A percentile compares a stretch with the other conserved stretches of the same genome.
Evolutionary conservation across 2,888 invertebrate species (phyloP).

Genomic region (Helleia helle): DNA sequence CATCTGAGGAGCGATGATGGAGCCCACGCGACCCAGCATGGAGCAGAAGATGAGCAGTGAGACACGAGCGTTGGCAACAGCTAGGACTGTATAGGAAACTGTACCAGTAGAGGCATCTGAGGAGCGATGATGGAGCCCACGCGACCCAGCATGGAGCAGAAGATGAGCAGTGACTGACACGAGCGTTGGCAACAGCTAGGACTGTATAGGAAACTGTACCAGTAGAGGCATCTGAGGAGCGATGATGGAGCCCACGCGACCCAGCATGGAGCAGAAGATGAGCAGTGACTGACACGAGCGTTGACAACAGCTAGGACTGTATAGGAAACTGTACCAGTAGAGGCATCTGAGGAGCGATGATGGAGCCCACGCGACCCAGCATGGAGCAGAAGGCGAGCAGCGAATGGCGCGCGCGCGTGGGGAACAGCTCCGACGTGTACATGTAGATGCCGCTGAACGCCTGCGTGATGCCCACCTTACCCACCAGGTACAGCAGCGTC

Average conservation of each 20-base stretch:
- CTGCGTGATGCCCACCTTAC: constrained; percentile 79
- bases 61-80: background rate
- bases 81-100: background rate
- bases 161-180: background rate
- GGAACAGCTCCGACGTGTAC: constrained; percentile 83
- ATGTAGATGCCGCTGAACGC: constrained; percentile 80
- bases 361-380: constrained; percentile 82
- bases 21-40: constrained; percentile 82
- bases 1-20: constrained; percentile 82
- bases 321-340: constrained; percentile 61
- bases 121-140: constrained; percentile 82
- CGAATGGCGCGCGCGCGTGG: constrained; percentile 79
- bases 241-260: constrained; percentile 81
- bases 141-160: constrained; percentile 76
- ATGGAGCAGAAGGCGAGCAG: constrained; percentile 81
- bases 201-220: constrained; percentile 39
- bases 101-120: constrained; percentile 79
- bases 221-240: constrained; percentile 82
- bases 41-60: background rate
- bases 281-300: constrained; percentile 75
- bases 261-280: constrained; percentile 82
- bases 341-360: constrained; percentile 82
- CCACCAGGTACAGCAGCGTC: constrained; percentile 71
- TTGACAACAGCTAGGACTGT: background rate
- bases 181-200: background rate